A percentile compares a stretch with the other conserved stretches of the same genome.
phyloP scores from a whole-genome alignment of 2,888 invertebrate genomes.

The Steinernema hermaphroditum region DNA sequence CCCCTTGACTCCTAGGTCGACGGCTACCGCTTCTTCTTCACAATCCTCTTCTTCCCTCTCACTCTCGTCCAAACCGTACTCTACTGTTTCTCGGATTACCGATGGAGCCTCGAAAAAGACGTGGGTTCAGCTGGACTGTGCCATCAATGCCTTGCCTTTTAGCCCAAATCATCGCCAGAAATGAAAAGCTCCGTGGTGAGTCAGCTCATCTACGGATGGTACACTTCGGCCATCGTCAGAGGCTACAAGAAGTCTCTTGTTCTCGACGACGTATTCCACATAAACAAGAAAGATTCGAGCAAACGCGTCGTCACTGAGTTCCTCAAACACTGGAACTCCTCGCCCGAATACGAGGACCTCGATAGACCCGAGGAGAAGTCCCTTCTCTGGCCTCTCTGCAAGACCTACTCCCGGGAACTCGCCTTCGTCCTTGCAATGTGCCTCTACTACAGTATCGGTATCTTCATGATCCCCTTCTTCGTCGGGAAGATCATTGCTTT shows the following conservation, averaged over 20 bases:
- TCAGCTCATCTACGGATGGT: constrained; percentile 85
- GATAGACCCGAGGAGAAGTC: no score
- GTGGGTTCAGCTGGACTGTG: background rate
- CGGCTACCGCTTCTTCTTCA: background rate
- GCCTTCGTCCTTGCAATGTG: background rate
- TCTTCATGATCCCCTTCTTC: constrained; percentile 54
- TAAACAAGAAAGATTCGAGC: background rate
- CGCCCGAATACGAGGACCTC: no score
- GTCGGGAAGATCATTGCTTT: constrained; percentile 57
- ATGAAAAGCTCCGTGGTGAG: constrained; percentile 83
- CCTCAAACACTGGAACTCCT: background rate
- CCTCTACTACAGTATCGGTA: background rate
- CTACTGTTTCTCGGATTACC: constrained; percentile 7
- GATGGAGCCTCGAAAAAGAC: background rate
- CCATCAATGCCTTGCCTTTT: background rate
- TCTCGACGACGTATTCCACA: background rate
- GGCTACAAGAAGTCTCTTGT: constrained; percentile 45
- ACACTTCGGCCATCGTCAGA: constrained; percentile 71
- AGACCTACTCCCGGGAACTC: background rate
- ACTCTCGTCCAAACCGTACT: background rate
- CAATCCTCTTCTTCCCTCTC: background rate
- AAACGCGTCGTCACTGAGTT: background rate
- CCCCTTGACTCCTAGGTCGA: background rate
- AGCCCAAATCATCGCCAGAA: constrained; percentile 70
- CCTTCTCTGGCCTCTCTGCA: background rate